Evolutionary conservation across 2,797 vertebrate genomes (phyloP).

Genomic region (Amblyraja radiata): DNA sequence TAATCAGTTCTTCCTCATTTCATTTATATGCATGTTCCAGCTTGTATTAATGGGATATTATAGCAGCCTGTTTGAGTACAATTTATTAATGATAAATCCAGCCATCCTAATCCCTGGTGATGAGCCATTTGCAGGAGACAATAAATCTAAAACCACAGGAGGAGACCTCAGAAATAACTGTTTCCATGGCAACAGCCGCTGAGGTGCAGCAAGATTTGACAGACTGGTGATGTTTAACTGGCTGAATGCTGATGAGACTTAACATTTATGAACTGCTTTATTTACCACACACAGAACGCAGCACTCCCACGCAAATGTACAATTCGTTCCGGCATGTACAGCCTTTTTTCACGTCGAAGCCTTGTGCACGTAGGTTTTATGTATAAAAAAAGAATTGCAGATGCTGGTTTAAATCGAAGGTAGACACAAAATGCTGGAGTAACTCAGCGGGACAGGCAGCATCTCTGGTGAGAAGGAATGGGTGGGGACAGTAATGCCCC

Average conservation of each 20-base stretch:
- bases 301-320: neutral
- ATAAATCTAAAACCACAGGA: constrained; percentile 42
- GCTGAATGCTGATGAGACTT: constrained; percentile 26
- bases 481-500: too few relatives aligned
- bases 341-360: neutral
- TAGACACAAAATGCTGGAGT: too few relatives aligned
- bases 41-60: constrained; percentile 33
- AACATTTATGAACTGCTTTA: constrained; percentile 4
- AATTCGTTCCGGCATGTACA: neutral
- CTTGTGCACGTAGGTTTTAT: neutral
- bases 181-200: constrained; percentile 38
- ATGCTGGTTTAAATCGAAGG: too few relatives aligned
- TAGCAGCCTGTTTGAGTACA: constrained; percentile 37
- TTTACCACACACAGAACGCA: constrained; percentile 7
- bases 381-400: too few relatives aligned
- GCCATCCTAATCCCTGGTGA: constrained; percentile 41
- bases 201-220: constrained; percentile 32
- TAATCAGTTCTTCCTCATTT: constrained; percentile 34
- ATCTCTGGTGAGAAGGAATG: too few relatives aligned
- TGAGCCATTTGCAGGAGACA: constrained; percentile 42
- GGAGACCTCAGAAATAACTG: constrained; percentile 39
- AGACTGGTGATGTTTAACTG: constrained; percentile 35
- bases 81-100: constrained; percentile 35
- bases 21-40: constrained; percentile 38
- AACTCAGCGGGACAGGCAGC: too few relatives aligned